Conservation (phyloP, 2,113 vertebrate genomes). For the Gnathonemus echidnorhynchus region DNA sequence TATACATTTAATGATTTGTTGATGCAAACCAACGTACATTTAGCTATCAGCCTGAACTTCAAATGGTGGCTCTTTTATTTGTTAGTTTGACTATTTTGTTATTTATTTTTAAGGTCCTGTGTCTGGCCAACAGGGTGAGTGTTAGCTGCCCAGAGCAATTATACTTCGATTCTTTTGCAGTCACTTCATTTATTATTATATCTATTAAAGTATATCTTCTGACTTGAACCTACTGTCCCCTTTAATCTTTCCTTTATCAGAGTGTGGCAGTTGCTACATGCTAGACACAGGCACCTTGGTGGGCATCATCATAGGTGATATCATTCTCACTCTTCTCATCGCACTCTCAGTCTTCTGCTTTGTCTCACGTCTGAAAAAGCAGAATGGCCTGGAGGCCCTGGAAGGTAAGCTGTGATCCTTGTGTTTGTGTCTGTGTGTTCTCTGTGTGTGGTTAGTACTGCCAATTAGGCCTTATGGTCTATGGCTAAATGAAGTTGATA, state of each 20-base stretch:
- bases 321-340: constrained; percentile 59
- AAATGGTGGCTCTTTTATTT: not conserved
- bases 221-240: not conserved
- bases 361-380: constrained; percentile 39
- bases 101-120: constrained; percentile 41
- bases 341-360: constrained; percentile 54
- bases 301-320: constrained; percentile 54
- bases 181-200: not conserved
- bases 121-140: constrained; percentile 49
- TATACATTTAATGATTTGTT: not conserved
- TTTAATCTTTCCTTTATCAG: constrained; percentile 34
- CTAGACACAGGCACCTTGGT: constrained; percentile 48
- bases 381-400: constrained; percentile 28
- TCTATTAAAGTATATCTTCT: not conserved
- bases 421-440: not conserved
- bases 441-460: not conserved
- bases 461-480: not conserved
- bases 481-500: not conserved
- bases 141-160: not conserved
- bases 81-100: not conserved
- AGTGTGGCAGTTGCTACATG: constrained; percentile 53
- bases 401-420: constrained; percentile 29
- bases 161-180: not conserved
- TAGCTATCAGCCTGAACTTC: not conserved
- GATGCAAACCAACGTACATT: not conserved